Percentiles rank a stretch among this genome's conserved stretches.
These are phyloP conservation scores for Allacma fusca DNA, from an alignment of 2,888 invertebrate genomes.

Conservation along the genomic window DNA sequence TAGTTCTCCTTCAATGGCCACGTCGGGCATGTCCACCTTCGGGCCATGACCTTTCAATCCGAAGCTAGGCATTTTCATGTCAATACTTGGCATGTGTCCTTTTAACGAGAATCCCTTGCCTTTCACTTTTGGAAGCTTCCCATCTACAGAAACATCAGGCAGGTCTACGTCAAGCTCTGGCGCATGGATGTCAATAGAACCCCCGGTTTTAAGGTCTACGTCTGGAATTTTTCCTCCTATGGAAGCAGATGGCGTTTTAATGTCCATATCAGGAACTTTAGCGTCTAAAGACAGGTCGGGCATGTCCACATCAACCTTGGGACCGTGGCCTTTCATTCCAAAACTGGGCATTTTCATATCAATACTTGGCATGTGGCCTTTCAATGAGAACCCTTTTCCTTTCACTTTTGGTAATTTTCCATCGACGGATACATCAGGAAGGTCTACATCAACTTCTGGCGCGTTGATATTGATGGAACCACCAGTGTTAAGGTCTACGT, in stretches of 20 bases:
- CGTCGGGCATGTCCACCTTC: slow-evolving; percentile 13
- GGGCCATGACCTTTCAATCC: background rate
- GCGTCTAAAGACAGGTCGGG: background rate
- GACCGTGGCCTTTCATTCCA: background rate
- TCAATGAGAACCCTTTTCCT: no score
- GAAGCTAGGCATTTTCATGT: background rate
- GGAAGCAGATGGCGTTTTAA: background rate
- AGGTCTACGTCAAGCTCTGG: no score
- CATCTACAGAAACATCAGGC: no score
- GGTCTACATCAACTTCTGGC: slow-evolving; percentile 5
- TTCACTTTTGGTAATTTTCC: no score
- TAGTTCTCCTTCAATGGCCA: background rate
- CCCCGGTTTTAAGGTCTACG: background rate
- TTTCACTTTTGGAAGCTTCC: no score
- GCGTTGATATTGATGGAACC: background rate
- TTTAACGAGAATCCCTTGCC: no score
- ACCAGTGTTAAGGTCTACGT: background rate
- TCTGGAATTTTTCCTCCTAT: slow-evolving; percentile 10
- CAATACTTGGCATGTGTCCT: no score
- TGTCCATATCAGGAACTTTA: background rate
- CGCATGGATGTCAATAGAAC: no score
- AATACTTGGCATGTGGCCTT: no score
- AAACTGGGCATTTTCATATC: slow-evolving; percentile 1
- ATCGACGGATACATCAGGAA: no score
- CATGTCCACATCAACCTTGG: background rate